Percentiles rank a stretch among this genome's conserved stretches.
Conservation (phyloP, 2,113 vertebrate species). For the Microtus oregoni region DNA sequence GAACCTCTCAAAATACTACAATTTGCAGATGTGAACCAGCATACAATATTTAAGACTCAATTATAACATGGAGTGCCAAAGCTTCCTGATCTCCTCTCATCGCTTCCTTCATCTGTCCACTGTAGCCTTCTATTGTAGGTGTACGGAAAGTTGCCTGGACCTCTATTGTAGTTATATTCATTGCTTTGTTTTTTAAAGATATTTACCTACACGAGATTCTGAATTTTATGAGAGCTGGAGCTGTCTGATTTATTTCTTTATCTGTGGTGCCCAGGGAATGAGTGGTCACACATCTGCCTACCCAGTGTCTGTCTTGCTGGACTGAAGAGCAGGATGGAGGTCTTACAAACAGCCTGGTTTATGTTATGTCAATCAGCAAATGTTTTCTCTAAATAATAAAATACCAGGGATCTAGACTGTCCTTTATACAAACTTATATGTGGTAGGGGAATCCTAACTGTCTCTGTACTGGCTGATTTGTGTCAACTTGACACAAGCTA, state of each 20-base stretch:
- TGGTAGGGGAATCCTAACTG: background rate
- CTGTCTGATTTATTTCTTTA: slow-evolving; percentile 60
- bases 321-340: slow-evolving; percentile 38
- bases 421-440: slow-evolving; percentile 14
- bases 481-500: background rate
- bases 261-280: background rate
- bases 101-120: background rate
- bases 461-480: background rate
- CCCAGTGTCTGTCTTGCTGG: slow-evolving; percentile 37
- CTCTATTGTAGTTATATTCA: background rate
- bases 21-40: background rate
- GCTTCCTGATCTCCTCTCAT: too few species aligned
- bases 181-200: background rate
- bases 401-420: background rate
- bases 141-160: background rate
- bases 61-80: background rate
- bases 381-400: slow-evolving; percentile 46
- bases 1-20: background rate
- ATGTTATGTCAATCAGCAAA: background rate
- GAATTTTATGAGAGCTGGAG: slow-evolving; percentile 43
- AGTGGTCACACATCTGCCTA: slow-evolving; percentile 31
- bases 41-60: background rate
- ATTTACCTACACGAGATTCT: slow-evolving; percentile 2
- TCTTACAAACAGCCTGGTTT: slow-evolving; percentile 23
- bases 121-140: background rate